Evolutionary conservation across 1,140 invertebrate genomes (phyloP), one percentile per base, ranked within the genome.

Genomic region (Uloborus diversus): DNA sequence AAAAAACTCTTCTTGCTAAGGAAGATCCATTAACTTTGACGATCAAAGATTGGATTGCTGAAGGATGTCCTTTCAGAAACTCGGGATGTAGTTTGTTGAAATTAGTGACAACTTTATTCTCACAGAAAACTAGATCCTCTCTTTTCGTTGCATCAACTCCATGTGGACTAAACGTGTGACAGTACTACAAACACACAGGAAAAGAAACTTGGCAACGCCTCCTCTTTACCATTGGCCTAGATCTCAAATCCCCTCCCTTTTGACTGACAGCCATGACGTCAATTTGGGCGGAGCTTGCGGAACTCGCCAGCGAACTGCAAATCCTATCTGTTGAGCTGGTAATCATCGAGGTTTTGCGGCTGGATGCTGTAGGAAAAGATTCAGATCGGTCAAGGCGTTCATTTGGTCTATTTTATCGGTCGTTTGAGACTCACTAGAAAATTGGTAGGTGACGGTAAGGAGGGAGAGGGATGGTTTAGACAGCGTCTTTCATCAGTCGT

Each of bases 261-360:
- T 73, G 56, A 62, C 56, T 73, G 56, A 57, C 70, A 70, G 68
- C 5, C 33, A 35, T 73, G 70, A 73, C 70, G 70, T 73, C 57
- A 73, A 25, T 17, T 28, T 3, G 28, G 57, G 70, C 35, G 56
- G 70, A 17, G 57, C 37, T 13, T 62, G n/a, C 49, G 17, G 20
- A 73, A 59, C 32, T 71, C 20, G 32, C 28, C 33, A 56, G 68
- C 42, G 53, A 56, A 35, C 53, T 33, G 68, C 68, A 71, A 71
- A 71, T 71, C 68, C 68, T 71, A 71, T 71, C 68, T 71, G 68
- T 71, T 71, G 68, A 71, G 68, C 68, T 59, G 53, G 68, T 71
- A 59, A 71, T 71, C 68, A 71, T 28, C 42, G 51, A 57, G 68
- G 51, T 35, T 51, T 71, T 71, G 30, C 42, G 28, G 33, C 25